These are phyloP conservation scores for Mastigias papua DNA, from an alignment of 30 jellyfish, hydroid and myxozoan species.

Conservation along the genomic window DNA sequence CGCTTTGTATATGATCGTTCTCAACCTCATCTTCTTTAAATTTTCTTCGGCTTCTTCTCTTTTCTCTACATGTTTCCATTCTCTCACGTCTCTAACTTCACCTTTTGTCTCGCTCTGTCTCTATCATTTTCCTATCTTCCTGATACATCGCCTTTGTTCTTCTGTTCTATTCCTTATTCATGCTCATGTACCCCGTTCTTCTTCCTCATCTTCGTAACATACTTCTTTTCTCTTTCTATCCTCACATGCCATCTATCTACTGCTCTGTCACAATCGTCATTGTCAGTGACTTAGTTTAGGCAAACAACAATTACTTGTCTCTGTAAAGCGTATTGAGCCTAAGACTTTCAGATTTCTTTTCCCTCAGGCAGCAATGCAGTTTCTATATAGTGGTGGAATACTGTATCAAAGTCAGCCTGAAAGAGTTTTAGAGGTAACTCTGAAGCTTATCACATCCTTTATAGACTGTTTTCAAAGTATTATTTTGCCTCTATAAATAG, in stretches of 20 bases:
- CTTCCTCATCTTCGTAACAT: too few relatives aligned
- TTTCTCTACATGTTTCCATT: background rate
- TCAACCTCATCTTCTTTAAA: too few relatives aligned
- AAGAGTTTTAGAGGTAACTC: slow-evolving; percentile 49
- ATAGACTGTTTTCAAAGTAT: background rate
- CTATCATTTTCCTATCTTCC: background rate
- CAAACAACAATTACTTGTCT: too few relatives aligned
- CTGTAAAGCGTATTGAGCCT: too few relatives aligned
- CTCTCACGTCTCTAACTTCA: background rate
- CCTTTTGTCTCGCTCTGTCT: background rate
- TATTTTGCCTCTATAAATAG: too few relatives aligned
- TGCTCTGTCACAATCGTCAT: too few relatives aligned
- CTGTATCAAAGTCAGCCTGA: slow-evolving; percentile 71
- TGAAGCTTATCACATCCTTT: too few relatives aligned
- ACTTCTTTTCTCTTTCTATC: background rate
- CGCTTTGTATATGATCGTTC: too few relatives aligned
- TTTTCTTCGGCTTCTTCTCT: too few relatives aligned
- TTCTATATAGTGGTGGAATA: slow-evolving; percentile 72
- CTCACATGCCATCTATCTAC: too few relatives aligned
- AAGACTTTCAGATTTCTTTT: too few relatives aligned
- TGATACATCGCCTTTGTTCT: background rate
- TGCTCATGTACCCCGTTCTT: background rate
- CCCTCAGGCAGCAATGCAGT: slow-evolving; percentile 70
- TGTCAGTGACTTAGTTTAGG: too few relatives aligned
- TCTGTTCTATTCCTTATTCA: background rate